phyloP scores from a whole-genome alignment of 2,797 vertebrate species.

The Crocodylus rhombifer region DNA sequence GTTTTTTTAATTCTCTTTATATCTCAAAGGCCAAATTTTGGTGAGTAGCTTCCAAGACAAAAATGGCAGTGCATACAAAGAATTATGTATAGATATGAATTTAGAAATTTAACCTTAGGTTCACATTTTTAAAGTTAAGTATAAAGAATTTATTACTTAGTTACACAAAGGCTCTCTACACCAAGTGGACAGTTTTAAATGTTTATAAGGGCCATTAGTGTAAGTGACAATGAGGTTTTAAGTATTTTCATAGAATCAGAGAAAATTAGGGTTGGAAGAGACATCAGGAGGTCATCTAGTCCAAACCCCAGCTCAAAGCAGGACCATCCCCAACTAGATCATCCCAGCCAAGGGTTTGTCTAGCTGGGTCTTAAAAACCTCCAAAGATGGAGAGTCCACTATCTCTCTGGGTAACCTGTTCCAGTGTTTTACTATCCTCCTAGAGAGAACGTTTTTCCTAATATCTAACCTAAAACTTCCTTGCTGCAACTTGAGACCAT shows the following conservation, averaged over 20 bases:
- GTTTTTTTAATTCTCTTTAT: background rate
- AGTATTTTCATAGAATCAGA: background rate
- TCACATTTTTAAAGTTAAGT: background rate
- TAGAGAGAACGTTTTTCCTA: too few relatives aligned
- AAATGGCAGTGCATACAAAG: background rate
- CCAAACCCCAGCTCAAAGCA: too few relatives aligned
- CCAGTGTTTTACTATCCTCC: too few relatives aligned
- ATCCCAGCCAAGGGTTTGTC: too few relatives aligned
- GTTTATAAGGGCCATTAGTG: background rate
- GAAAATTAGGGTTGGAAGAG: too few relatives aligned
- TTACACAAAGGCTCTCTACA: background rate
- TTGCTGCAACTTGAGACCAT: too few relatives aligned
- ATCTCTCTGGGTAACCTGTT: too few relatives aligned
- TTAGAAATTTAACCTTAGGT: background rate
- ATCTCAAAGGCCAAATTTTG: background rate
- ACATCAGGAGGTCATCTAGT: too few relatives aligned
- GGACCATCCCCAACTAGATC: too few relatives aligned
- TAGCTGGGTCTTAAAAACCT: too few relatives aligned
- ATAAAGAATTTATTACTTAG: background rate
- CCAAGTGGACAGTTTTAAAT: background rate
- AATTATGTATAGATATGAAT: background rate
- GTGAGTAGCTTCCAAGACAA: background rate
- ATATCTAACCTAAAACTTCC: too few relatives aligned
- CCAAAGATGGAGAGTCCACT: too few relatives aligned
- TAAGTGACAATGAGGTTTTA: background rate